Conservation (phyloP, 2,113 vertebrate species). For the Cepphus grylle region DNA sequence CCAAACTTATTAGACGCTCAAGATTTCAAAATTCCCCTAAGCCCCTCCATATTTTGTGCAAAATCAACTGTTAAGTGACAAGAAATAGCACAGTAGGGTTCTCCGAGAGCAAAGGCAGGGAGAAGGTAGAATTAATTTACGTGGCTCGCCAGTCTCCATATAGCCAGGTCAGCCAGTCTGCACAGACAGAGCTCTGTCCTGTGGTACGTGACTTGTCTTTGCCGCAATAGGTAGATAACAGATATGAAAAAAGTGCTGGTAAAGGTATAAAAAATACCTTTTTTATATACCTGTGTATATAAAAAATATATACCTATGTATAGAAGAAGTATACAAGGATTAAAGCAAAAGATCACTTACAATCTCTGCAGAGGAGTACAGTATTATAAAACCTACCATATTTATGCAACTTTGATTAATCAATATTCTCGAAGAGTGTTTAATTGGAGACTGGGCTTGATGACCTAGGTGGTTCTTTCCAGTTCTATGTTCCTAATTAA, state of each 20-base stretch:
- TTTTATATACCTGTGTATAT: background rate
- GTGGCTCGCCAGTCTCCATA: background rate
- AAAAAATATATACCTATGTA: background rate
- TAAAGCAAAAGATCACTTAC: background rate
- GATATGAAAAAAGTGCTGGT: background rate
- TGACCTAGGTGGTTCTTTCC: background rate
- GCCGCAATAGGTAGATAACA: background rate
- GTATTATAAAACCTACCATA: background rate
- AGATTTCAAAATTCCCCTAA: background rate
- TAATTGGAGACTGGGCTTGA: slow-evolving; percentile 18
- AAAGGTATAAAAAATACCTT: background rate
- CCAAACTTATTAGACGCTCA: background rate
- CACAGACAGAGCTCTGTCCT: background rate
- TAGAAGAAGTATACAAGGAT: background rate
- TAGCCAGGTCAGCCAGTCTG: background rate
- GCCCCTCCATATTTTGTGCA: background rate
- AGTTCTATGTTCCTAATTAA: slow-evolving; percentile 8
- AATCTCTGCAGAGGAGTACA: background rate
- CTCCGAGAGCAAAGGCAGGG: background rate
- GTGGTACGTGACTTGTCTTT: background rate
- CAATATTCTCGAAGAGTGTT: slow-evolving; percentile 27
- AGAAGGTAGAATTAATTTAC: background rate
- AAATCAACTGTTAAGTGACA: background rate
- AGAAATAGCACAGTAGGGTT: background rate
- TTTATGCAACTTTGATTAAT: slow-evolving; percentile 14